phyloP scores from a whole-genome alignment of 2,797 vertebrate genomes.

The Sitta carolinensis region DNA sequence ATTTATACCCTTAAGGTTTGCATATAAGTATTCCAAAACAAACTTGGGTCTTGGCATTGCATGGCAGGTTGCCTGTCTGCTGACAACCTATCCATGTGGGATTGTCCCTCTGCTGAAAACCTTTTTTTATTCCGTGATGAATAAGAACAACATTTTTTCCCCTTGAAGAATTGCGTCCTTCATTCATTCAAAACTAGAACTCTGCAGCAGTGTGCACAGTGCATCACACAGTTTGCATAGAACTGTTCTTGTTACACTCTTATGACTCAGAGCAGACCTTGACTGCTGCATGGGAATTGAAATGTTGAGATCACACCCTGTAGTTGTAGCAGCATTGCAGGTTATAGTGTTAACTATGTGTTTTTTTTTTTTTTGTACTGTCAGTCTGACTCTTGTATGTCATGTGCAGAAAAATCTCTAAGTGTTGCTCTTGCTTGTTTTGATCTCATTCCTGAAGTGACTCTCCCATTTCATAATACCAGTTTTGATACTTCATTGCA shows the following conservation, averaged over 20 bases:
- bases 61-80: not conserved
- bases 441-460: not conserved
- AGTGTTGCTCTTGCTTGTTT: not conserved
- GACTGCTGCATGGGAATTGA: not conserved
- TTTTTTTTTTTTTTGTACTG: not conserved
- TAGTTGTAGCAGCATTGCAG: not conserved
- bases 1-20: not conserved
- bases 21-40: not conserved
- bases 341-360: not conserved
- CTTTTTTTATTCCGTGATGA: not conserved
- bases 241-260: not conserved
- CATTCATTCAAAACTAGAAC: rapidly evolving
- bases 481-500: not conserved
- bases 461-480: not conserved
- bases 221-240: not conserved
- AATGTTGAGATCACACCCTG: not conserved
- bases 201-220: not conserved
- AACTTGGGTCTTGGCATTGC: not conserved
- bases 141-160: not conserved
- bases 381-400: not conserved
- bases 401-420: not conserved
- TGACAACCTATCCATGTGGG: not conserved
- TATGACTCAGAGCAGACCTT: not conserved
- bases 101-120: not conserved
- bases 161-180: not conserved